A percentile compares a stretch with the other conserved stretches of the same genome.
These are phyloP conservation scores for Zygaena filipendulae DNA, from an alignment of 2,888 invertebrate species.

Conservation along the genomic window DNA sequence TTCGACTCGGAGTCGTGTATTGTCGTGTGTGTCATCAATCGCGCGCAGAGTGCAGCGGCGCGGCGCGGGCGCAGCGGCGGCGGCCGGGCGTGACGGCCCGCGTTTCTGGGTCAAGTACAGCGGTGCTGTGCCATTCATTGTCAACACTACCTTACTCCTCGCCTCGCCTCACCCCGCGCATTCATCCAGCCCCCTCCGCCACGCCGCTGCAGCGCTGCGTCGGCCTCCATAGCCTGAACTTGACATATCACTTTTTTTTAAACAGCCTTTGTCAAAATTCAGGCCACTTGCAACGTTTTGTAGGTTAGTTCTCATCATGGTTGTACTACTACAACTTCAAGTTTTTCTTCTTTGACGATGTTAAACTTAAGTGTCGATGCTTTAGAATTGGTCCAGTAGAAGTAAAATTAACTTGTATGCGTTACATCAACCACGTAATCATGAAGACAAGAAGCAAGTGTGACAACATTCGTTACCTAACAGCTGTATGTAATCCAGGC, in stretches of 20 bases:
- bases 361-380: neutral
- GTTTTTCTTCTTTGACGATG: neutral
- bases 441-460: conserved; percentile 46
- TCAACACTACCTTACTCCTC: too few species aligned
- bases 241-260: conserved; percentile 55
- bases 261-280: conserved; percentile 40
- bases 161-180: too few species aligned
- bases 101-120: conserved; percentile 65
- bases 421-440: conserved; percentile 44
- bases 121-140: conserved; percentile 67
- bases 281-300: conserved; percentile 21
- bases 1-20: too few species aligned
- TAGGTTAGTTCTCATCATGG: neutral
- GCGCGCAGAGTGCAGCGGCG: conserved; percentile 33
- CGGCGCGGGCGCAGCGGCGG: conserved; percentile 37
- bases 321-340: too few species aligned
- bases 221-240: conserved; percentile 55
- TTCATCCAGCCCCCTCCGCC: conserved; percentile 20
- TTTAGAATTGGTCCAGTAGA: too few species aligned
- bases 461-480: conserved; percentile 60
- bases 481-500: conserved; percentile 41
- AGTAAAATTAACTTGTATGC: conserved; percentile 19
- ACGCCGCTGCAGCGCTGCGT: conserved; percentile 33
- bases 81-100: conserved; percentile 44
- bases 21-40: conserved; percentile 42